Percentiles rank a stretch among this genome's conserved stretches.
These are phyloP conservation scores for Neolamprologus caudopunctatus DNA, from an alignment of 2,113 vertebrate genomes.

Conservation along the genomic window DNA sequence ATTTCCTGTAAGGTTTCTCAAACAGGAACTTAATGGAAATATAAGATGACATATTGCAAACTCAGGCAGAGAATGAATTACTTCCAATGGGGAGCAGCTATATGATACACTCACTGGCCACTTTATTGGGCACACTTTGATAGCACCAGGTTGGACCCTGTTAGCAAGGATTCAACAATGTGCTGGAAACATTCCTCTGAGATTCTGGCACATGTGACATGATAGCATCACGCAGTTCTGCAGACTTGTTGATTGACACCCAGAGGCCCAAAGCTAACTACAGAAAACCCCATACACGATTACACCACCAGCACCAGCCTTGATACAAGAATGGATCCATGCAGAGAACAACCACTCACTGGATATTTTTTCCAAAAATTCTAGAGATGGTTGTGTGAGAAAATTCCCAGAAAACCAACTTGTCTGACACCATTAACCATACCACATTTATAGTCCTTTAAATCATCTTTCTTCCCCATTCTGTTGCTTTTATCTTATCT, in stretches of 20 bases:
- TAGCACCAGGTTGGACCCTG: not conserved
- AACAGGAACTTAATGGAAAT: not conserved
- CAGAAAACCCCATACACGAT: not conserved
- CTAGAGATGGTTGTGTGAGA: not conserved
- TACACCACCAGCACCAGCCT: fast-evolving
- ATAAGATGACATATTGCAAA: not conserved
- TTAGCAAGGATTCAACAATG: not conserved
- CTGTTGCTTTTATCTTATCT: not conserved
- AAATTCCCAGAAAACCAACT: not conserved
- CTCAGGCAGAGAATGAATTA: not conserved
- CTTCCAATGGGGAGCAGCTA: not conserved
- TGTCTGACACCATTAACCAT: not conserved
- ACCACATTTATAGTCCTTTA: not conserved
- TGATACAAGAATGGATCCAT: not conserved
- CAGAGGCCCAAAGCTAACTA: not conserved
- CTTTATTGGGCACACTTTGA: not conserved
- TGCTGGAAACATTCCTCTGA: not conserved
- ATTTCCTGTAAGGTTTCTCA: not conserved
- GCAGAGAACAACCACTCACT: not conserved
- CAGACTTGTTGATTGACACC: not conserved
- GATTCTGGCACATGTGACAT: not conserved
- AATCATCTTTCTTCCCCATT: not conserved
- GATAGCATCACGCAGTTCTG: fast-evolving
- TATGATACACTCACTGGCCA: not conserved
- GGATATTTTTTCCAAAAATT: not conserved